These are phyloP conservation scores for Hesperophylax magnus DNA, from an alignment of 1,140 invertebrate species.

Conservation along the genomic window DNA sequence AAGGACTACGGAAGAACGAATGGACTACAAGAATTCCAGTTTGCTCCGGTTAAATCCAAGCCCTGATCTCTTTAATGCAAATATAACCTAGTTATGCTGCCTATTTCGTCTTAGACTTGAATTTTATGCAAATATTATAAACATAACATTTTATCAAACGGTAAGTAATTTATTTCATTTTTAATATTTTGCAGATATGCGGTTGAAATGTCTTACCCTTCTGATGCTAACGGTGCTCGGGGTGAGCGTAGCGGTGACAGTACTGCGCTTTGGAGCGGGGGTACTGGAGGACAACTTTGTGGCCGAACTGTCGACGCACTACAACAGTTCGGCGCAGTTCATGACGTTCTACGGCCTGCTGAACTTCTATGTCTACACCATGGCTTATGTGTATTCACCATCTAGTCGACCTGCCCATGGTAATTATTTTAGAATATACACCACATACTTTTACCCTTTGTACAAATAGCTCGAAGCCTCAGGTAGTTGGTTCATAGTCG, in stretches of 20 bases:
- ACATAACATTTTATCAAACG: no score
- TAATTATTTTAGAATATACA: slow-evolving; percentile 62
- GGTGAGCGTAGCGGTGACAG: slow-evolving; percentile 85
- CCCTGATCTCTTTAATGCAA: no score
- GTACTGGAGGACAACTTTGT: slow-evolving; percentile 95
- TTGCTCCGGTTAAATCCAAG: no score
- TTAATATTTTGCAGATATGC: slow-evolving; percentile 77
- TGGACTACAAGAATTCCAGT: no score
- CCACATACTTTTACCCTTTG: no score
- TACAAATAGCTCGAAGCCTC: no score
- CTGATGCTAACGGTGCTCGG: slow-evolving; percentile 87
- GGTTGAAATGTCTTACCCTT: slow-evolving; percentile 91
- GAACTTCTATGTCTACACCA: slow-evolving; percentile 94
- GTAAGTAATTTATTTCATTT: background rate
- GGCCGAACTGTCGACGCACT: slow-evolving; percentile 86
- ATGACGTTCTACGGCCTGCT: slow-evolving; percentile 96
- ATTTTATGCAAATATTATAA: no score
- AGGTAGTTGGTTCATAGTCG: no score
- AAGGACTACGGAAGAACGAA: no score
- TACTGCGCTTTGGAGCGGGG: slow-evolving; percentile 88
- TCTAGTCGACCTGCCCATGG: slow-evolving; percentile 85
- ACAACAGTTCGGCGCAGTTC: slow-evolving; percentile 93
- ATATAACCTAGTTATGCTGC: no score
- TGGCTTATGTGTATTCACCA: slow-evolving; percentile 96
- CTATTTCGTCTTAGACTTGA: no score